Percentiles rank a stretch among this genome's conserved stretches.
These are phyloP conservation scores for Ahaetulla prasina DNA, from an alignment of 2,113 vertebrate genomes.

Conservation along the genomic window DNA sequence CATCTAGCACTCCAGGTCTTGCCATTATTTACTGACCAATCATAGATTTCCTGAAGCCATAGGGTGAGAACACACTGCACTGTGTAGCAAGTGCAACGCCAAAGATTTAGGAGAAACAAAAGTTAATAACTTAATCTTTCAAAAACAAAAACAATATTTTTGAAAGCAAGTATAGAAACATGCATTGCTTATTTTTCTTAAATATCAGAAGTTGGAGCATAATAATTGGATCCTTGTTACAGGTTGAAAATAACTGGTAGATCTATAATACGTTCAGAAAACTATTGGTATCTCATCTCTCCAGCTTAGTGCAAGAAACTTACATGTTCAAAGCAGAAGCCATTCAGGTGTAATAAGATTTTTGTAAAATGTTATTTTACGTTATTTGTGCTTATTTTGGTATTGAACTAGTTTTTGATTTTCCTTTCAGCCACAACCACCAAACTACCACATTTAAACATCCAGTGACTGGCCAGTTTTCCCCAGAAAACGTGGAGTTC, in stretches of 20 bases:
- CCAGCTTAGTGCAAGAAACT: constrained; percentile 15
- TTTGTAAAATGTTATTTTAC: background rate
- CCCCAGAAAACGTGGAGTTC: constrained; percentile 93
- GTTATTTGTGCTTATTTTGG: constrained; percentile 12
- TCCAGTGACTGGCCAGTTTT: constrained; percentile 93
- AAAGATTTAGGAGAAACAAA: background rate
- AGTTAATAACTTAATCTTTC: background rate
- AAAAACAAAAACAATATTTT: background rate
- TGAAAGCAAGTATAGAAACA: background rate
- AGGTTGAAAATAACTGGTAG: constrained; percentile 27
- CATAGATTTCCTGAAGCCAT: background rate
- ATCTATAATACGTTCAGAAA: constrained; percentile 37
- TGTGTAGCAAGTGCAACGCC: background rate
- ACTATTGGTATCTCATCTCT: constrained; percentile 21
- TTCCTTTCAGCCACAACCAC: constrained; percentile 87
- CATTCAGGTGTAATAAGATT: background rate
- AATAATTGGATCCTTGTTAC: background rate
- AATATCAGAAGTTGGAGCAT: background rate
- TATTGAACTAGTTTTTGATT: constrained; percentile 41
- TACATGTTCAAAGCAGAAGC: background rate
- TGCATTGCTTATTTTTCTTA: background rate
- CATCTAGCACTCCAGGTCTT: background rate
- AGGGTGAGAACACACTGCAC: background rate
- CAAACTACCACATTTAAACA: constrained; percentile 89
- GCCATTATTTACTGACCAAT: background rate